Evolutionary conservation across 2,888 invertebrate genomes (phyloP), one percentile per base, ranked within the genome.

Genomic region (Ectemnius lituratus): DNA sequence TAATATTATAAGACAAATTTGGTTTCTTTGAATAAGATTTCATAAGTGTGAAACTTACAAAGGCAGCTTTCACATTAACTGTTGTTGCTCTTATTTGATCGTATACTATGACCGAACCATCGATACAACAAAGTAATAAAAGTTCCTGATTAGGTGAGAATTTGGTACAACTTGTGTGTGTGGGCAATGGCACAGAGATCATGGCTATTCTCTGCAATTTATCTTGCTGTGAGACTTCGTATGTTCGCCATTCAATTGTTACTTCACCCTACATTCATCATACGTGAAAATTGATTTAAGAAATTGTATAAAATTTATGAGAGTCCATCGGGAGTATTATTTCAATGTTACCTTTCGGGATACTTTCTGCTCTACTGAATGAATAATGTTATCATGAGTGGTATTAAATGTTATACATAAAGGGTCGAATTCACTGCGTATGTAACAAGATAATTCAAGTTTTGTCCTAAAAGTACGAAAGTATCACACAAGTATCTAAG

Each of bases 381-480:
- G 94, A 82, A 96, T 92, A 81, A 94, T 92, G 88, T 95, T 94
- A 70, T 95, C 94, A 79, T 94, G 93, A 67, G 94, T 92, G 77
- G 94, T 93, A 84, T 97, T 95, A 85, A 97, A 94, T 82, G 94
- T 94, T 45, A 97, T 95, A 87, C 94, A 94, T n/a, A 97, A 90
- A 0, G 97, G 97, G 91, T 97, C 97, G 90, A 95, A 96, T 89
- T 98, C 97, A 47, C 97, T 95, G 91, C 96, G 95, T 85, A 96
- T 95, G 87, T 95, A 97, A 62, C 96, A 95, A 69, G 95, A 89
- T 52, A 97, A 92, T 83, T 95, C 95, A 74, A 97, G 92, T 86
- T 95, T 95, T 75, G 93, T 92, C 16, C 95, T 95, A 91, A 77
- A 89, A 89, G 82, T 86, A 84, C 84, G 76, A 52, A 4, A 52